phyloP scores from a whole-genome alignment of 2,113 vertebrate genomes.

The Micromys minutus region DNA sequence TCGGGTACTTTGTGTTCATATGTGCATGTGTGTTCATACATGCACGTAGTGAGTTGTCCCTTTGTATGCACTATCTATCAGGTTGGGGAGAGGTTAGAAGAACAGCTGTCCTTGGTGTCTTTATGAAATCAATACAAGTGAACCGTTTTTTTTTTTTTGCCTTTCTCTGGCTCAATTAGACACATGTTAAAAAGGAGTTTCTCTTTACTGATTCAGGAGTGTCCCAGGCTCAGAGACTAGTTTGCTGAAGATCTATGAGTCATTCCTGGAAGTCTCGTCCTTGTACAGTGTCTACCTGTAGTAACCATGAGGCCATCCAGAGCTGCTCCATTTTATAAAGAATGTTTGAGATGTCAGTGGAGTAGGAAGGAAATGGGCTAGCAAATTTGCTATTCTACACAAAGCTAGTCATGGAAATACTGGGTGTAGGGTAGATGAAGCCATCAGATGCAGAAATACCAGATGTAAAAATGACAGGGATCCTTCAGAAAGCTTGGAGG shows the following conservation, averaged over 20 bases:
- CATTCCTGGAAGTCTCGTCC: not conserved
- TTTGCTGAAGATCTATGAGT: not conserved
- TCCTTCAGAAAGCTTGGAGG: not conserved
- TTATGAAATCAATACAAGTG: not conserved
- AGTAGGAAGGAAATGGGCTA: not conserved
- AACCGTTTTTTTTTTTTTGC: not conserved
- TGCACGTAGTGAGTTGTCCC: no score
- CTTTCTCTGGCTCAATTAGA: not conserved
- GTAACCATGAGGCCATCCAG: not conserved
- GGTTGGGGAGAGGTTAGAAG: not conserved
- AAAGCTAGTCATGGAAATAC: not conserved
- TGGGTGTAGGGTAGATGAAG: not conserved
- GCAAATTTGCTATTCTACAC: not conserved
- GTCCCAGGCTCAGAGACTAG: not conserved
- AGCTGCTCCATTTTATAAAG: not conserved
- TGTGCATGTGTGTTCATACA: not conserved
- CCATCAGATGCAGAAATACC: constrained; percentile 44
- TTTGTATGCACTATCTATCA: no score
- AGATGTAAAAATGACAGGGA: not conserved
- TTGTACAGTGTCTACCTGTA: not conserved
- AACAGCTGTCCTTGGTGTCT: not conserved
- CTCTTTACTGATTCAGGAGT: not conserved
- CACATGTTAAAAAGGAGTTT: not conserved
- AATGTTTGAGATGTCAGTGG: not conserved
- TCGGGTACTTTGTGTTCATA: rapidly evolving